Conservation (phyloP, 1,140 invertebrate species). For the Apis florea region DNA sequence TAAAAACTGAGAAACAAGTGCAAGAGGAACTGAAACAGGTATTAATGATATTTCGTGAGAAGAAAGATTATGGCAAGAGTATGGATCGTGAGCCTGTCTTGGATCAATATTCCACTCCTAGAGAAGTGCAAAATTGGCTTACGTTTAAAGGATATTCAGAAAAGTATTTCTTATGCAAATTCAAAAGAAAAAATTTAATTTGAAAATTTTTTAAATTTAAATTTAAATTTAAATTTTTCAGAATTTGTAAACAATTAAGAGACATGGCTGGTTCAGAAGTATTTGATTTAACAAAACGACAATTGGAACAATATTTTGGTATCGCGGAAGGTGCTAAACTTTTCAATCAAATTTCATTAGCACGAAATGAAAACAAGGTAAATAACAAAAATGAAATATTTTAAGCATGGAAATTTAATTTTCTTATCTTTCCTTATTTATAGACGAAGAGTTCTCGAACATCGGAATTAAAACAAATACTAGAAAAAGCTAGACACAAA, state of each 20-base stretch:
- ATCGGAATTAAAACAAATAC: slow-evolving; percentile 85
- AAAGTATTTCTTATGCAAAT: slow-evolving; percentile 64
- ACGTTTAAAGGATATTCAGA: slow-evolving; percentile 87
- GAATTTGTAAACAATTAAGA: slow-evolving; percentile 83
- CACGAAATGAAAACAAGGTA: slow-evolving; percentile 89
- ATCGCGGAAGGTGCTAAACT: slow-evolving; percentile 86
- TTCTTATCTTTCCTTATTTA: slow-evolving; percentile 39
- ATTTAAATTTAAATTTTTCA: slow-evolving; percentile 53
- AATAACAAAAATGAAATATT: slow-evolving; percentile 60
- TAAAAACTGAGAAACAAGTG: slow-evolving; percentile 79
- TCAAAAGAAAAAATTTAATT: not conserved
- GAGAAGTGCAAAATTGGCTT: slow-evolving; percentile 89
- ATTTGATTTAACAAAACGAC: slow-evolving; percentile 83
- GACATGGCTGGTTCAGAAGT: slow-evolving; percentile 86
- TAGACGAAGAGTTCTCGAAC: slow-evolving; percentile 86
- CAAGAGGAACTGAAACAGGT: slow-evolving; percentile 87
- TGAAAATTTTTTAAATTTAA: not conserved
- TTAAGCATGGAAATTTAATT: not conserved
- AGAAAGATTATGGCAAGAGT: slow-evolving; percentile 82
- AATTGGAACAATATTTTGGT: slow-evolving; percentile 86
- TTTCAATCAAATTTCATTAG: slow-evolving; percentile 87
- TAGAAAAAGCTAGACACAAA: slow-evolving; percentile 84
- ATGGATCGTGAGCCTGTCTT: slow-evolving; percentile 84
- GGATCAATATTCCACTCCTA: slow-evolving; percentile 82
- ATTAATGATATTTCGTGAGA: slow-evolving; percentile 83